Conservation (phyloP, 2,113 vertebrate genomes). For the Beaufortia kweichowensis region DNA sequence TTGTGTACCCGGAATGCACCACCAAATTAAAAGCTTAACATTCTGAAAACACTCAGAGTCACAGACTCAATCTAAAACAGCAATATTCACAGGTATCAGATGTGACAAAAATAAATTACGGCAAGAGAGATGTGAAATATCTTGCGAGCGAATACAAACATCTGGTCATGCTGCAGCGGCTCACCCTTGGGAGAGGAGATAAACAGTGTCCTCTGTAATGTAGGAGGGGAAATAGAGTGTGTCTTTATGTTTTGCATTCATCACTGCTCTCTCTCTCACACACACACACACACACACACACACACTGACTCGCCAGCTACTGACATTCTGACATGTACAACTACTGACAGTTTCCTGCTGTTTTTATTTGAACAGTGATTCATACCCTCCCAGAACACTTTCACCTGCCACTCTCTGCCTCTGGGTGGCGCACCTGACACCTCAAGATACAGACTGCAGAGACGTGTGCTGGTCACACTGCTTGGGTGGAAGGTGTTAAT, state of each 20-base stretch:
- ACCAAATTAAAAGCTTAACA: not conserved
- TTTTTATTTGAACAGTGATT: conserved; percentile 63
- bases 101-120: conserved; percentile 9
- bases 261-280: conserved; percentile 50
- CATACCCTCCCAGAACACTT: conserved; percentile 44
- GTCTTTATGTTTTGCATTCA: conserved; percentile 62
- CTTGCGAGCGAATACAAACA: conserved; percentile 37
- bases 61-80: not conserved
- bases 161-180: conserved; percentile 52
- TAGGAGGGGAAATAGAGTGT: conserved; percentile 51
- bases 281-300: conserved; percentile 10
- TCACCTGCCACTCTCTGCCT: conserved; percentile 43
- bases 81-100: not conserved
- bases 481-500: conserved; percentile 49
- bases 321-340: conserved; percentile 64
- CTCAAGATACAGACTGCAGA: conserved; percentile 2
- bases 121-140: conserved; percentile 1
- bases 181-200: conserved; percentile 41
- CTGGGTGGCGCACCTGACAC: conserved; percentile 34
- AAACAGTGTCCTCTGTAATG: conserved; percentile 57
- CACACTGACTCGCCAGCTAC: conserved; percentile 43
- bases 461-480: conserved; percentile 52
- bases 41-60: not conserved
- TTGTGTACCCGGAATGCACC: not conserved
- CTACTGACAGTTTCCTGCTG: conserved; percentile 70